Base-by-base conservation (phyloP, 2,797 vertebrate species). In the Harpagifer antarcticus region DNA sequence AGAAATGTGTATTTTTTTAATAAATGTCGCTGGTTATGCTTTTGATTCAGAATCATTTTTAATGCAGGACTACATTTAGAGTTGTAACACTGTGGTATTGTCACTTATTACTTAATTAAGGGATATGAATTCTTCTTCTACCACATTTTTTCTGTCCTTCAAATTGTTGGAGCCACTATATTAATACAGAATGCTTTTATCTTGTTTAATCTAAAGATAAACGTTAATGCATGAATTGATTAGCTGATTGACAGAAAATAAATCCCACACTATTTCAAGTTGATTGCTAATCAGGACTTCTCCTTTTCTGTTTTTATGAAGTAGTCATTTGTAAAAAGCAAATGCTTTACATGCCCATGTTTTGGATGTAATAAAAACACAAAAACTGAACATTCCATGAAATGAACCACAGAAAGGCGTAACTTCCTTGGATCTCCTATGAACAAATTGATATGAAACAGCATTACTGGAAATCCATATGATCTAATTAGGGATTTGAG, bases 391-490 rank as follows among this genome's bases (percentile, higher is more conserved):
- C 33, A 6, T 37, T 7, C 33, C 33, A 37, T 9, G 33, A 37
- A 8, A 9, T 27, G 4, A 27, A 27, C 27, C 11, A 19, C 19
- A 31, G 10, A 63, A 53, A 42, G 45, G 58, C 33, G 49, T 2
- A 4, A 52, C 52, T 57, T 54, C 27, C 48, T 19, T 33, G n/a
- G 45, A 52, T 14, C 48, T 40, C 47, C 16, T 45, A 31, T 53
- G 40, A 70, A 20, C 37, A 53, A 61, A 55, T 15, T 62, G 42
- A n/a, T 31, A 16, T 44, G n/a, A 33, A 77, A 74, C 49, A 40
- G 43, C 43, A 66, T 60, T 61, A 57, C 43, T 37, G 45, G 57
- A 54, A 61, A 66, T 66, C 61, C 11, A 70, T 49, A n/a, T 14
- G 10, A 33, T 58, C 11, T 33, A 14, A 33, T 62, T 33, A 54